Evolutionary conservation across 2,888 invertebrate genomes (phyloP).

Genomic region (Dolomedes plantarius): DNA sequence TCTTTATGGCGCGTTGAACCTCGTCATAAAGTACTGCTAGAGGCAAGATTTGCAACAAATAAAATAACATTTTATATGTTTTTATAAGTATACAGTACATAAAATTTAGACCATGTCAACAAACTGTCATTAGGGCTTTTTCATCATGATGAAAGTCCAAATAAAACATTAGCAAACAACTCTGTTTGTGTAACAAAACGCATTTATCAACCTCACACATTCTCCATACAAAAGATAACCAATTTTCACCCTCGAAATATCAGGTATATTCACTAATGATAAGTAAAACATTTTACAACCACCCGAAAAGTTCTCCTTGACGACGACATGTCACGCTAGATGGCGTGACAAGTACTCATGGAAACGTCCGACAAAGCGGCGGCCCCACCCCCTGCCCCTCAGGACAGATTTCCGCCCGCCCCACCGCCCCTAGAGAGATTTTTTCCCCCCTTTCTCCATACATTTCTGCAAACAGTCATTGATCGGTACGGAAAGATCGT

Average conservation of each 20-base stretch:
- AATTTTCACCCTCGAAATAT: constrained; percentile 12
- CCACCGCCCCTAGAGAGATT: not conserved
- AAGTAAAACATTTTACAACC: constrained; percentile 11
- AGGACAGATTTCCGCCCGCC: constrained; percentile 15
- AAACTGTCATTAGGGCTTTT: too few species aligned
- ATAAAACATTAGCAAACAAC: not conserved
- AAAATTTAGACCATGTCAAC: too few species aligned
- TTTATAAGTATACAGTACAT: too few species aligned
- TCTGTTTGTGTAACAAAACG: not conserved
- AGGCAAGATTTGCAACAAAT: too few species aligned
- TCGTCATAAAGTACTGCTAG: too few species aligned
- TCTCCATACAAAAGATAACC: not conserved
- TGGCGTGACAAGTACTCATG: constrained; percentile 32
- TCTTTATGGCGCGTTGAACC: too few species aligned
- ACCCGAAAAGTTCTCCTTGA: constrained; percentile 18
- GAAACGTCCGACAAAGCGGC: constrained; percentile 13
- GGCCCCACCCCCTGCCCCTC: constrained; percentile 5
- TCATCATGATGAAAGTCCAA: too few species aligned
- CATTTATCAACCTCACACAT: constrained; percentile 5
- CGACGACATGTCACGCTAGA: constrained; percentile 18
- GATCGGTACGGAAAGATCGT: constrained; percentile 8
- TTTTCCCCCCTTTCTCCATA: not conserved
- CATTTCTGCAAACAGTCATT: constrained; percentile 21
- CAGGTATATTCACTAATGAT: not conserved
- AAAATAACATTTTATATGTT: too few species aligned